A percentile compares a stretch with the other conserved stretches of the same genome.
phyloP scores from a whole-genome alignment of 2,797 vertebrate genomes.

The Miichthys miiuy region DNA sequence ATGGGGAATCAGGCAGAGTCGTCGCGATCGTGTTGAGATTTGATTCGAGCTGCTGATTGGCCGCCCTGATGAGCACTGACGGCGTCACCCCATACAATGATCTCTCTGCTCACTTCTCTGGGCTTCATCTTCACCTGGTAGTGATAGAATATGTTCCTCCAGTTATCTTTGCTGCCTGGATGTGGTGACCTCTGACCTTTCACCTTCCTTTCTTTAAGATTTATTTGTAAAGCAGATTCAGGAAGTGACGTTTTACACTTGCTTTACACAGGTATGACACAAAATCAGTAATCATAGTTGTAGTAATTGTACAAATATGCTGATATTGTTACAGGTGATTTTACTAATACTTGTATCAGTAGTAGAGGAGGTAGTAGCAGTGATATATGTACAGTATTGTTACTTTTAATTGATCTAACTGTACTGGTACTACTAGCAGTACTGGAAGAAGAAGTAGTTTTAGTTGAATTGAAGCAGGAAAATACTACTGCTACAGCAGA shows the following conservation, averaged over 20 bases:
- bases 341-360: too few species aligned
- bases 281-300: too few species aligned
- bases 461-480: too few species aligned
- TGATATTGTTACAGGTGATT: too few species aligned
- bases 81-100: background rate
- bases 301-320: too few species aligned
- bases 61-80: background rate
- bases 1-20: constrained; percentile 65
- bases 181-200: constrained; percentile 13
- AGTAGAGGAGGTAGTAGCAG: too few species aligned
- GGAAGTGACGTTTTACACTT: background rate
- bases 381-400: too few species aligned
- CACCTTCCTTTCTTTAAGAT: background rate
- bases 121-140: background rate
- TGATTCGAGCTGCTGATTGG: constrained; percentile 21
- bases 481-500: too few species aligned
- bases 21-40: constrained; percentile 43
- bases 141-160: background rate
- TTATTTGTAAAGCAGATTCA: background rate
- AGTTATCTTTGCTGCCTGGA: background rate
- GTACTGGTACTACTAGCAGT: too few species aligned
- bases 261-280: too few species aligned
- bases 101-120: background rate
- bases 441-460: too few species aligned
- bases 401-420: too few species aligned